Percentiles rank a stretch among this genome's conserved stretches.
phyloP scores from a whole-genome alignment of 2,888 invertebrate species.

The Leptopilina syphax region DNA sequence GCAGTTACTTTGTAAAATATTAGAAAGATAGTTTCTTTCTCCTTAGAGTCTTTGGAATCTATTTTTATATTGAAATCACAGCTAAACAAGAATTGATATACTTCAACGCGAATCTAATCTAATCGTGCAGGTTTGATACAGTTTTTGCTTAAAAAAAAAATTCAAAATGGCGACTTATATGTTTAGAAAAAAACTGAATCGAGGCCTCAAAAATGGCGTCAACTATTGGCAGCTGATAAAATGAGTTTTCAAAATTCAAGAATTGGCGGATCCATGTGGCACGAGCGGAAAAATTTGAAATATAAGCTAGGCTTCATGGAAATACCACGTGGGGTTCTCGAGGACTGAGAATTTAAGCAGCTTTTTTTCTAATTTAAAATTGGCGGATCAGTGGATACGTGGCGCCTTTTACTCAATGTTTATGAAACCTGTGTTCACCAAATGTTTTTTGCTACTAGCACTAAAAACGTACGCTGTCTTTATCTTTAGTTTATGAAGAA shows the following conservation, averaged over 20 bases:
- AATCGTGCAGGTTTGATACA: neutral
- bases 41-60: too few species aligned
- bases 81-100: neutral
- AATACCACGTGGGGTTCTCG: conserved; percentile 43
- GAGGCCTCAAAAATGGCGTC: conserved; percentile 42
- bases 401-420: conserved; percentile 49
- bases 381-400: too few species aligned
- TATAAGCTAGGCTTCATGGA: conserved; percentile 49
- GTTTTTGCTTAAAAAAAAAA: neutral
- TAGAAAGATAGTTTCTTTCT: neutral
- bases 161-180: too few species aligned
- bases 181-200: neutral
- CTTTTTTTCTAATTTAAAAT: conserved; percentile 48
- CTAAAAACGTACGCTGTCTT: conserved; percentile 19
- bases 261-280: conserved; percentile 47
- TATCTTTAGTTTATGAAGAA: conserved; percentile 49
- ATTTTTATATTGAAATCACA: neutral
- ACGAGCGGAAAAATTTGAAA: conserved; percentile 45
- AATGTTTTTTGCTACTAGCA: conserved; percentile 26
- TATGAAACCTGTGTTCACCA: conserved; percentile 50
- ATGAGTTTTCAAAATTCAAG: conserved; percentile 38
- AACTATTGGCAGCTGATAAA: conserved; percentile 41
- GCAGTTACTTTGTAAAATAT: neutral
- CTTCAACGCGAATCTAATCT: neutral
- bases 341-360: conserved; percentile 35